Percentiles rank a stretch among this genome's conserved stretches.
phyloP scores from a whole-genome alignment of 2,888 invertebrate species.

The Tuta absoluta region DNA sequence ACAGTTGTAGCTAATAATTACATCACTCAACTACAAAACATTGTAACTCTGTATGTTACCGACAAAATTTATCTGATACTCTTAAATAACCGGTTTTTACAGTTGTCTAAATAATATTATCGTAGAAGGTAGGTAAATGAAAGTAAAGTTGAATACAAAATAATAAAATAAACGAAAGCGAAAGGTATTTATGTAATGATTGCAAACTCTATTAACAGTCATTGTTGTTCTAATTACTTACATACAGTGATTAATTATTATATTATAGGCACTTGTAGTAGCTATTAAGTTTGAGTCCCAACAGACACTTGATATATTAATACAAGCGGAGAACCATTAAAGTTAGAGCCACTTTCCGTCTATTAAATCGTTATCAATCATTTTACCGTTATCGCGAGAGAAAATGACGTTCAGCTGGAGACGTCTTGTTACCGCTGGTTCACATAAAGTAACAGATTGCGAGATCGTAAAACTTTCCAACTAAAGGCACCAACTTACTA shows the following conservation, averaged over 20 bases:
- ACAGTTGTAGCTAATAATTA: conserved; percentile 35
- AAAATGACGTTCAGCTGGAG: conserved; percentile 15
- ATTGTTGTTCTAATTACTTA: not conserved
- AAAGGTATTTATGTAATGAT: conserved; percentile 7
- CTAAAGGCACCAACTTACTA: conserved; percentile 22
- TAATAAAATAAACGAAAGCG: not conserved
- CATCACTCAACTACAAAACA: not conserved
- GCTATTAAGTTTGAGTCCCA: not conserved
- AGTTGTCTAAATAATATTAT: conserved; percentile 12
- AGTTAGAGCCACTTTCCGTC: conserved; percentile 15
- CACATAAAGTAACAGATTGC: conserved; percentile 26
- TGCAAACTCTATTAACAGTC: not conserved
- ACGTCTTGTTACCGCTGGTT: conserved; percentile 20
- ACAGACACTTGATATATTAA: not conserved
- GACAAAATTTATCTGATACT: conserved; percentile 1
- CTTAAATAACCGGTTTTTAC: conserved; percentile 1
- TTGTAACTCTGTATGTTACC: not conserved
- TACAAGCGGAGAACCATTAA: conserved; percentile 4
- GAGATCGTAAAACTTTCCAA: conserved; percentile 24
- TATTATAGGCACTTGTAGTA: conserved; percentile 8
- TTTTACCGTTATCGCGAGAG: conserved; percentile 18
- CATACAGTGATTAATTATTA: conserved; percentile 6
- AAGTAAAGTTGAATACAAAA: conserved; percentile 4
- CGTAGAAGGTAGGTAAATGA: conserved; percentile 14
- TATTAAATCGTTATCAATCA: conserved; percentile 20